Evolutionary conservation across 2,797 vertebrate genomes (phyloP), one percentile per base, ranked within the genome.

Genomic region (Lemur catta): DNA sequence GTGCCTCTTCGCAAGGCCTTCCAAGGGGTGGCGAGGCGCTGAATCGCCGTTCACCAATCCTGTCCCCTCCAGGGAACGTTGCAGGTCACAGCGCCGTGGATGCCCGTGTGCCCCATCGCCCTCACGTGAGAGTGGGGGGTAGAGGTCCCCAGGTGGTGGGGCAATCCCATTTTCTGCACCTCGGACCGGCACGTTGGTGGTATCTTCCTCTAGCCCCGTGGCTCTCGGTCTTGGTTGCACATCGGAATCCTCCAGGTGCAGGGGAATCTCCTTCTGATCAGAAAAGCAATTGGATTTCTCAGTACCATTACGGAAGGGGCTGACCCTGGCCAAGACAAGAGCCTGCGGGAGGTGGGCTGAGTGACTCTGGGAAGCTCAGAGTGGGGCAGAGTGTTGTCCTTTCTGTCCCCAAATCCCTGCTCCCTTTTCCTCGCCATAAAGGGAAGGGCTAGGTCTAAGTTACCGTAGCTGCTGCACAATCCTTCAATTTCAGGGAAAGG

Each of bases 41-140:
- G 13, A 30, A 30, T 20, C 1, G 6, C 35, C 7, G 33, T 26
- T 24, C n/a, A 0, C 57, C 0, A 0, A 1, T 11, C 35, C 38
- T 43, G 28, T 35, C 71, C 38, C 22, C 63, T n/a, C 52, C 24
- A 35, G 71, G 26, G 13, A 55, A 46, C 0, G 0, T 33, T 28
- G 17, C 12, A 33, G 20, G 24, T 59, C 63, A 89, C 50, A 33
- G 38, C 46, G 18, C 17, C 18, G 6, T 52, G 33, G 75, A 50
- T 12, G n/a, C 24, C 1, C 0, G 0, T 4, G 24, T 46, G 4
- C 20, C 28, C 46, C 24, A 7, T 11, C 4, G 1, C 10, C 7
- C 6, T 69, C 4, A 6, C 8, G 30, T 30, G 30, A 55, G 8
- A 38, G 6, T 14, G 11, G 17, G 17, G 20, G 48, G 13, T 17